Conservation (phyloP, 2,888 invertebrate species). For the Drosophila monieri region DNA sequence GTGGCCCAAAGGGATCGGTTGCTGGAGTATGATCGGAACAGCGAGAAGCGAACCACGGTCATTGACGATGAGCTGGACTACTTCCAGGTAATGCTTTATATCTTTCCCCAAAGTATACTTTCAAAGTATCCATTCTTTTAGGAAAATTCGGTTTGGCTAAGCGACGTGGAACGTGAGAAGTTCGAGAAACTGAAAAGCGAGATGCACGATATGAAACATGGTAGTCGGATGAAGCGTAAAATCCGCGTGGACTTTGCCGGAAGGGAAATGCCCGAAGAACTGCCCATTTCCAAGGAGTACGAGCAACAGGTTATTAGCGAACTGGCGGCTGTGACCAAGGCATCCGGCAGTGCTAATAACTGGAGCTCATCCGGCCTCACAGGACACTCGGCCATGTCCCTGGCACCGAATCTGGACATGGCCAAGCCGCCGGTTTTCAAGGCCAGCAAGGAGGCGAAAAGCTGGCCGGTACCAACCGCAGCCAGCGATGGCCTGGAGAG, state of each 20-base stretch:
- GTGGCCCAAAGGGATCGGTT: slow-evolving; percentile 91
- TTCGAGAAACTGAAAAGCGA: slow-evolving; percentile 88
- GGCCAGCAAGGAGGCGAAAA: slow-evolving; percentile 44
- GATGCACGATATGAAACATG: slow-evolving; percentile 88
- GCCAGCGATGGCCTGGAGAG: slow-evolving; percentile 68
- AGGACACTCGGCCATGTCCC: slow-evolving; percentile 59
- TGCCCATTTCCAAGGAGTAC: slow-evolving; percentile 80
- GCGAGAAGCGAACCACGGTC: slow-evolving; percentile 85
- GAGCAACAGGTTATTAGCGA: slow-evolving; percentile 83
- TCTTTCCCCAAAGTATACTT: neutral
- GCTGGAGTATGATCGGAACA: slow-evolving; percentile 92
- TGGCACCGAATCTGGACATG: slow-evolving; percentile 63
- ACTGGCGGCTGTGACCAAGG: slow-evolving; percentile 79
- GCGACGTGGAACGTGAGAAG: slow-evolving; percentile 88
- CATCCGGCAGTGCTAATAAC: slow-evolving; percentile 12
- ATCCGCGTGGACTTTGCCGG: slow-evolving; percentile 92
- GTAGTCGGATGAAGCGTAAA: slow-evolving; percentile 88
- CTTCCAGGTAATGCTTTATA: slow-evolving; percentile 86
- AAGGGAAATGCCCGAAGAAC: slow-evolving; percentile 85
- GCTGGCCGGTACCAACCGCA: slow-evolving; percentile 9
- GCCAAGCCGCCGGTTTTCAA: slow-evolving; percentile 68
- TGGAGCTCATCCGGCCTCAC: slow-evolving; percentile 31
- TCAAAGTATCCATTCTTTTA: neutral
- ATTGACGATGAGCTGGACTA: slow-evolving; percentile 97
- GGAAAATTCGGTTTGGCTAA: slow-evolving; percentile 91